These are phyloP conservation scores for Galerucella nymphaeae DNA, from an alignment of 2,888 invertebrate genomes.

Conservation along the genomic window DNA sequence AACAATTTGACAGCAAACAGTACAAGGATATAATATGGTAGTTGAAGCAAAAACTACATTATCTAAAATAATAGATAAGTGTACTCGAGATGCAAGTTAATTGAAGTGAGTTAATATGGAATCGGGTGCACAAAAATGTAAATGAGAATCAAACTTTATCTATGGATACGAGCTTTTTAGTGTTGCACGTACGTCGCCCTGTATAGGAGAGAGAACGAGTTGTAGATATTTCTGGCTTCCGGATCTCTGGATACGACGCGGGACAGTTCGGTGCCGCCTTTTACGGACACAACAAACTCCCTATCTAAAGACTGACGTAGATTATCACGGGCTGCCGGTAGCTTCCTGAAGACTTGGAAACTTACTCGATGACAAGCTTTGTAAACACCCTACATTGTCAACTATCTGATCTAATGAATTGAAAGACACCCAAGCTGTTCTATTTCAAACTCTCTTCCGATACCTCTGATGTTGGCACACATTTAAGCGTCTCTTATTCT, in stretches of 20 bases:
- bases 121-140: neutral
- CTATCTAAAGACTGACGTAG: conserved; percentile 61
- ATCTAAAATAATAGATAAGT: too few relatives aligned
- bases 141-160: neutral
- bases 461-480: conserved; percentile 46
- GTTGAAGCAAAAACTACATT: too few relatives aligned
- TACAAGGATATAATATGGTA: too few relatives aligned
- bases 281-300: conserved; percentile 31
- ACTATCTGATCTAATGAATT: conserved; percentile 60
- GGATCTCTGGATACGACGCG: conserved; percentile 33
- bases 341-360: conserved; percentile 64
- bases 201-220: neutral
- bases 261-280: conserved; percentile 30
- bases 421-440: conserved; percentile 57
- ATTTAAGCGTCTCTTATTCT: conserved; percentile 45
- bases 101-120: too few relatives aligned
- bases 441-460: conserved; percentile 57
- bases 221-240: conserved; percentile 15
- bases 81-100: too few relatives aligned
- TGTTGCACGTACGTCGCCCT: neutral
- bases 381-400: conserved; percentile 62
- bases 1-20: too few relatives aligned
- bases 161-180: neutral
- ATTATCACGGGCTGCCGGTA: conserved; percentile 63
- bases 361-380: conserved; percentile 62